Evolutionary conservation across 2,888 invertebrate species (phyloP).

Genomic region (Linnaemya vulpina): DNA sequence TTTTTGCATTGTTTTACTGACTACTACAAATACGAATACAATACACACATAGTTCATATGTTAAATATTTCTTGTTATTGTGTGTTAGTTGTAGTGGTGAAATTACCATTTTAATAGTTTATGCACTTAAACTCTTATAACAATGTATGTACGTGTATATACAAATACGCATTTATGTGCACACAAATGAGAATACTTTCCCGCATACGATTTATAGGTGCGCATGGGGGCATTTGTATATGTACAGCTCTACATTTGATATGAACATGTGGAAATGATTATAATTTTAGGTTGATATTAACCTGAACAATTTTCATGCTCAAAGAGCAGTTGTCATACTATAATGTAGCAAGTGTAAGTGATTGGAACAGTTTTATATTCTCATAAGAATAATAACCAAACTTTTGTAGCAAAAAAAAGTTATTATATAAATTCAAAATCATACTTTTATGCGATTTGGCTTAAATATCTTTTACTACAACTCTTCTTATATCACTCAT

Average conservation of each 20-base stretch:
- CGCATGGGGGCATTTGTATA: not conserved
- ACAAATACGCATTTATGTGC: no score
- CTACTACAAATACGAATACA: constrained; percentile 3
- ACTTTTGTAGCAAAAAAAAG: constrained; percentile 9
- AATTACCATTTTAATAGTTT: constrained; percentile 52
- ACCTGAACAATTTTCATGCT: constrained; percentile 37
- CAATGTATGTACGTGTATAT: not conserved
- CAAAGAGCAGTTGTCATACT: constrained; percentile 36
- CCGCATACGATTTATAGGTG: not conserved
- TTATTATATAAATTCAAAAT: constrained; percentile 18
- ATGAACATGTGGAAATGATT: constrained; percentile 61
- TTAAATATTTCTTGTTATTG: constrained; percentile 51
- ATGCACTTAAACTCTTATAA: constrained; percentile 19
- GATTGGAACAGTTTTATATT: constrained; percentile 22
- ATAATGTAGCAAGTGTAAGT: constrained; percentile 30
- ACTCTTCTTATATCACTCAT: no score
- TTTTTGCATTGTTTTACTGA: constrained; percentile 29
- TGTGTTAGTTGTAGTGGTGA: constrained; percentile 20
- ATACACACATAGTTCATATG: constrained; percentile 52
- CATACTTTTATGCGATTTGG: not conserved
- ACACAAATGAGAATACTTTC: not conserved
- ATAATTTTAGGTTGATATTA: constrained; percentile 53
- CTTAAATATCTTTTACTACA: not conserved
- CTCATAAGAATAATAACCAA: constrained; percentile 4
- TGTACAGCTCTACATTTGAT: constrained; percentile 34